phyloP scores from a whole-genome alignment of 2,888 invertebrate species.

The Tenthredo amoena region DNA sequence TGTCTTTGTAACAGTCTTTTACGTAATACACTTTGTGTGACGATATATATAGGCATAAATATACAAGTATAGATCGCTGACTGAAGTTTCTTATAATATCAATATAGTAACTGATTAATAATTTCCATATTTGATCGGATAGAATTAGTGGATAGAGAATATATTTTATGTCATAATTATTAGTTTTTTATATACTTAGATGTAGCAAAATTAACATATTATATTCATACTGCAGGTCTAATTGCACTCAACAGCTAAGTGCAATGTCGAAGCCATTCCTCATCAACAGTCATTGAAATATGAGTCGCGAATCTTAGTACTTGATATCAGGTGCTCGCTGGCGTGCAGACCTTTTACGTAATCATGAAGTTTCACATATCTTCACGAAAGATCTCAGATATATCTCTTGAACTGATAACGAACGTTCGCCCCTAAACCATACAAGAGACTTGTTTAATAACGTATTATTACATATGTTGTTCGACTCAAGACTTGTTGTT shows the following conservation, averaged over 20 bases:
- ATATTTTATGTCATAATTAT: not conserved
- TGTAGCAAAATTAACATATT: not conserved
- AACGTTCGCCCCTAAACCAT: not conserved
- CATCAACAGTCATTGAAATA: slow-evolving; percentile 43
- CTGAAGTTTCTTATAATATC: not conserved
- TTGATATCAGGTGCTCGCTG: not conserved
- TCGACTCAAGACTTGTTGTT: not conserved
- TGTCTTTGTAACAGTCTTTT: not conserved
- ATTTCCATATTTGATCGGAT: not conserved
- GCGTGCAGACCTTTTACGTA: not conserved
- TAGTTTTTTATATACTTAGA: not conserved
- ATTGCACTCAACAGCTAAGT: not conserved
- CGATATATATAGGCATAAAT: not conserved
- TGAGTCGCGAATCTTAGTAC: slow-evolving; percentile 19
- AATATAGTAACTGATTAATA: not conserved
- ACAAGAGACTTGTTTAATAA: slow-evolving; percentile 12
- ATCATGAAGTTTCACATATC: not conserved
- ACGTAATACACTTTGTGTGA: not conserved
- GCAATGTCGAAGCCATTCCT: not conserved
- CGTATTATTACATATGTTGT: slow-evolving; percentile 5
- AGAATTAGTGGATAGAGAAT: not conserved
- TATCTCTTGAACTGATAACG: not conserved
- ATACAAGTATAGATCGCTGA: not conserved
- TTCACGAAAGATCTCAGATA: not conserved
- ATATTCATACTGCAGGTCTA: not conserved